phyloP scores from a whole-genome alignment of 92 coral and sea anemone genomes.

The Actinernus sp. region DNA sequence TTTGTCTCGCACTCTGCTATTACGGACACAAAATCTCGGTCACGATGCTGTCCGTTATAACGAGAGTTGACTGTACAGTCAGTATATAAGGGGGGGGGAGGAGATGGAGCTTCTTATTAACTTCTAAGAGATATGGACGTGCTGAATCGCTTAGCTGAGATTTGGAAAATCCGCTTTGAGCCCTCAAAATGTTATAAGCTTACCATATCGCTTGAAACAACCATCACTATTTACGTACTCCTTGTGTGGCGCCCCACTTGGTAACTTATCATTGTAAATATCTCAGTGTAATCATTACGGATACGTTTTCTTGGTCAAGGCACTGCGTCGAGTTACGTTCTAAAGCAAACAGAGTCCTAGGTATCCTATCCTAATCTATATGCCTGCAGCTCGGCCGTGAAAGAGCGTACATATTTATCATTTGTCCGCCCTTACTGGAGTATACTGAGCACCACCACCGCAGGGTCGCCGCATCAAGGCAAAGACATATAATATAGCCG shows the following conservation, averaged over 20 bases:
- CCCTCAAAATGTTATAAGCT: constrained; percentile 13
- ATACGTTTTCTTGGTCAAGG: constrained; percentile 24
- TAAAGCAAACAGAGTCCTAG: constrained; percentile 23
- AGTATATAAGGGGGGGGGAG: no score
- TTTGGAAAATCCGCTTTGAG: no score
- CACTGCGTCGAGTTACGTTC: constrained; percentile 20
- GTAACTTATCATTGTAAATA: constrained; percentile 10
- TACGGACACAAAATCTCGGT: no score
- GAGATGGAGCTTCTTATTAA: no score
- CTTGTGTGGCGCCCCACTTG: background rate
- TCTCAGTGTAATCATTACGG: constrained; percentile 15
- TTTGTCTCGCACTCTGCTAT: no score
- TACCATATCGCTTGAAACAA: constrained; percentile 1
- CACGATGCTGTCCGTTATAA: no score
- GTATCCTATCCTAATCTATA: constrained; percentile 21
- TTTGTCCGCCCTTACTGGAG: constrained; percentile 5
- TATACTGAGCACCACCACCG: no score
- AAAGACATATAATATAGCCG: background rate
- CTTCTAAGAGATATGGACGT: no score
- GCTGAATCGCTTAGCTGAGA: no score
- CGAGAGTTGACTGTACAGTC: no score
- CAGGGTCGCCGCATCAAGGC: no score
- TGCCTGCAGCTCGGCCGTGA: background rate
- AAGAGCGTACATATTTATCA: constrained; percentile 7
- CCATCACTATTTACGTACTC: background rate